Conservation (phyloP, 2,113 vertebrate genomes). For the Gracilinanus agilis region DNA sequence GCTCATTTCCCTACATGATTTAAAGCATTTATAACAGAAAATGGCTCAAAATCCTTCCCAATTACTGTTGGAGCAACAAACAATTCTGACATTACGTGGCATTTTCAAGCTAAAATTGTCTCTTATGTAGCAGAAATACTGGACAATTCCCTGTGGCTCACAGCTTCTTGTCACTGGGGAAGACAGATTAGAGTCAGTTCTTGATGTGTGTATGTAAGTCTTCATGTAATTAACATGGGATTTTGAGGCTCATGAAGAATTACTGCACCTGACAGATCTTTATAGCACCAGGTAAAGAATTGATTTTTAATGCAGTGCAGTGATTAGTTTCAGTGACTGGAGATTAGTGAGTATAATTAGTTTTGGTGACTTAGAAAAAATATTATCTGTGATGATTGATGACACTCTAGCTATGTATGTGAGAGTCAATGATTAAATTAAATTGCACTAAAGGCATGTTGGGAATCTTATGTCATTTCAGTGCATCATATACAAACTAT, state of each 20-base stretch:
- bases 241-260: constrained; percentile 62
- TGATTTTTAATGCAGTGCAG: constrained; percentile 71
- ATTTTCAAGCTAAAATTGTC: not conserved
- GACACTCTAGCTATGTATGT: constrained; percentile 41
- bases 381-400: constrained; percentile 72
- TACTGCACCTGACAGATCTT: constrained; percentile 36
- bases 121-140: not conserved
- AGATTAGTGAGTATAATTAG: constrained; percentile 72
- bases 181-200: not conserved
- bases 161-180: not conserved
- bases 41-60: not conserved
- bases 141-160: not conserved
- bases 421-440: constrained; percentile 70
- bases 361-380: constrained; percentile 70
- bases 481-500: not conserved
- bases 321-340: constrained; percentile 62
- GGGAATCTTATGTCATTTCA: constrained; percentile 22
- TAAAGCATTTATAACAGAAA: not conserved
- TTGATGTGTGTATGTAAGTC: not conserved
- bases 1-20: not conserved
- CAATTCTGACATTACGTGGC: not conserved
- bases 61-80: not conserved
- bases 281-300: constrained; percentile 55
- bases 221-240: constrained; percentile 48
- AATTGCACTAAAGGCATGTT: constrained; percentile 39